Evolutionary conservation across 2,888 invertebrate species (phyloP), one percentile per base, ranked within the genome.

Genomic region (Lasioglossum calceatum): DNA sequence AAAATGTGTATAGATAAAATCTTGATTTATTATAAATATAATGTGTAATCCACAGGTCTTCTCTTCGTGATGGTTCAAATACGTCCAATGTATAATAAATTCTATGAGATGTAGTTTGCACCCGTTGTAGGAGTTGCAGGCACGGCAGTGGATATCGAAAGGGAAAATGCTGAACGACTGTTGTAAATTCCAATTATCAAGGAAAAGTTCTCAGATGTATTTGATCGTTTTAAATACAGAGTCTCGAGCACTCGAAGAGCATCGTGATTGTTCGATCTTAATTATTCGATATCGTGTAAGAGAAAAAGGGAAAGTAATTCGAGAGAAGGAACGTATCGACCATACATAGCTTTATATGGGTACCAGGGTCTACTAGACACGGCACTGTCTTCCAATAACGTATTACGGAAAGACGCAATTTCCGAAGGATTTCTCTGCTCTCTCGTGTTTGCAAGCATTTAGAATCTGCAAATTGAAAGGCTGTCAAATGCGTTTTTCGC

Each of bases 121-220:
- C 89, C 83, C 81, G 82, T 85, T 77, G 32, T 71, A 39, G 70
- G 50, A 61, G 75, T 32, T 44, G 16, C 81, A 82, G 90, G 79
- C 90, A 92, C 93, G 91, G 88, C 84, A 89, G 81, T 93, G 93
- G 79, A 67, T 78, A 93, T 92, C 91, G 93, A 93, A 93, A 93
- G 93, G 93, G 93, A 93, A 93, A 93, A 92, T 91, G 88, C 86
- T 85, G 82, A 50, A 82, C 76, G 73, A 87, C 83, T n/a, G 50
- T 78, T 70, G 61, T 77, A 75, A 79, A 87, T 84, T 72, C 70
- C 73, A 75, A 76, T 79, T 42, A 71, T 75, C 39, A 27, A 70
- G 71, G 27, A 70, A 70, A 44, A 70, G 44, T 27, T 8, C 8
- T 19, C 47, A 54, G 50, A 76, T 74, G 44, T 23, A 32, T 47